Percentiles rank a stretch among this genome's conserved stretches.
Conservation (phyloP, 2,888 invertebrate species). For the Machimus rusticus region DNA sequence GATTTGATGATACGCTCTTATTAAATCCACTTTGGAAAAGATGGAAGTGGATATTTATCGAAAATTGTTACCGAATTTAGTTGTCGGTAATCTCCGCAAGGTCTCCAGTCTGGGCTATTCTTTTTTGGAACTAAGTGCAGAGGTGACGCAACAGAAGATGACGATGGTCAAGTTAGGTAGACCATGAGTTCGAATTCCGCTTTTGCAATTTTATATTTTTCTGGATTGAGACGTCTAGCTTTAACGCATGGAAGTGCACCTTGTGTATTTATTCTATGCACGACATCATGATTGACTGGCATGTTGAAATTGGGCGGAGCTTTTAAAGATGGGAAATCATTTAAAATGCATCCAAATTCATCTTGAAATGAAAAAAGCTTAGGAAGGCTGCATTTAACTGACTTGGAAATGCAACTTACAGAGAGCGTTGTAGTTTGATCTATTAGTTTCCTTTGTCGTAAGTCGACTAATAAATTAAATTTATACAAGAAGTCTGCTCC, state of each 20-base stretch:
- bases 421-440: not conserved
- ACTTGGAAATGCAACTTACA: too few relatives aligned
- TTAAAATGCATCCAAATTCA: not conserved
- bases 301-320: not conserved
- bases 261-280: conserved; percentile 24
- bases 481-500: not conserved
- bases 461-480: not conserved
- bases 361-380: not conserved
- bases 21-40: too few relatives aligned
- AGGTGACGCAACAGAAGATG: conserved; percentile 50
- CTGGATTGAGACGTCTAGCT: conserved; percentile 47
- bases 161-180: conserved; percentile 50
- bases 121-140: conserved; percentile 47
- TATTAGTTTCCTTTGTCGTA: not conserved
- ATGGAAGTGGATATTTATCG: not conserved
- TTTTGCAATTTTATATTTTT: conserved; percentile 48
- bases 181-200: conserved; percentile 50
- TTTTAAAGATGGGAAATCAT: not conserved
- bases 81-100: not conserved
- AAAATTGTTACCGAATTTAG: not conserved
- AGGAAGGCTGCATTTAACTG: too few relatives aligned
- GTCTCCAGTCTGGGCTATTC: too few relatives aligned
- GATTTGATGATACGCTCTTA: too few relatives aligned
- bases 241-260: conserved; percentile 29
- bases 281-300: too few relatives aligned